Percentiles rank a stretch among this genome's conserved stretches.
These are phyloP conservation scores for Melanotaenia nigrans DNA, from an alignment of 2,797 vertebrate genomes.

Conservation along the genomic window DNA sequence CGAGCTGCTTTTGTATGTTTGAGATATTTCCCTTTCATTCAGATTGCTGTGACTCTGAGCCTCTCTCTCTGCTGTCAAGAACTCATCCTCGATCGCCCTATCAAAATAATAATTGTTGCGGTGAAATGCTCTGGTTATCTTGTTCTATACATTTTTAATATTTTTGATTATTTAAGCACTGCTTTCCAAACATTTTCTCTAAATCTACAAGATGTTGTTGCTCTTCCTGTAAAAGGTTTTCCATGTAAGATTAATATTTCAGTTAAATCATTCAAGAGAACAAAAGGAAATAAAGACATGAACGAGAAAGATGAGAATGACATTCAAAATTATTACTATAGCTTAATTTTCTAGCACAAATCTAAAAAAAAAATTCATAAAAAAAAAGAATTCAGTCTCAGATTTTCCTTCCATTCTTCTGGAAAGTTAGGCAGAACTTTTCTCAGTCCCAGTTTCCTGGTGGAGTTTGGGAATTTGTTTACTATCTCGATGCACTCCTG, in stretches of 20 bases:
- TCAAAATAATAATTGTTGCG: background rate
- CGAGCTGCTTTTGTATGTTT: background rate
- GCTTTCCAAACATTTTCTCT: background rate
- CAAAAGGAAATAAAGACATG: background rate
- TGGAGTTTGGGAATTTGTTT: conserved; percentile 34
- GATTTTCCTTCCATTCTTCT: conserved; percentile 27
- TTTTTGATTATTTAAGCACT: background rate
- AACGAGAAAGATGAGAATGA: background rate
- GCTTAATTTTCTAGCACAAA: background rate
- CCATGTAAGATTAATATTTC: background rate
- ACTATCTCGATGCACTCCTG: conserved; percentile 6
- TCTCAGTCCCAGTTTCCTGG: conserved; percentile 38
- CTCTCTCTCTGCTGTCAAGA: background rate
- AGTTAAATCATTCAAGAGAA: background rate
- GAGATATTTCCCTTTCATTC: background rate
- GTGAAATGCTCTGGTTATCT: background rate
- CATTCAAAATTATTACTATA: background rate
- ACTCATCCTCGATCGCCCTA: background rate
- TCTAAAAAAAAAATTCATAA: background rate
- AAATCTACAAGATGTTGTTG: background rate
- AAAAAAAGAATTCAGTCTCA: conserved; percentile 6
- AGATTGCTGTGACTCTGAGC: background rate
- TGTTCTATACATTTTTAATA: background rate
- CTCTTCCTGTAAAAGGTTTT: background rate
- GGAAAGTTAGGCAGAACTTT: conserved; percentile 32